Percentiles rank a stretch among this genome's conserved stretches.
Conservation (phyloP, 1,140 invertebrate genomes). For the Bombus consobrinus region DNA sequence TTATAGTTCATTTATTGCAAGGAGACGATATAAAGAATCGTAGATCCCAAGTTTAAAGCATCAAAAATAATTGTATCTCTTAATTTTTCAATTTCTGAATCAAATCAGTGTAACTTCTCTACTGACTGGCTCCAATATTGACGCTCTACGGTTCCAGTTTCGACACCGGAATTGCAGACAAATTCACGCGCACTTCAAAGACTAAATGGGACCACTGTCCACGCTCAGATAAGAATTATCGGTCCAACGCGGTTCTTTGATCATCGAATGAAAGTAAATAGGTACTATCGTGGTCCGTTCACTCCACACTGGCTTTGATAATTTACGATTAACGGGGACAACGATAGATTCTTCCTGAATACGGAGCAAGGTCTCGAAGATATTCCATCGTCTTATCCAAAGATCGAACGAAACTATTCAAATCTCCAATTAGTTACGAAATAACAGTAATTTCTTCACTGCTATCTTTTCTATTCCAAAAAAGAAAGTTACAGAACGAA, state of each 20-base stretch:
- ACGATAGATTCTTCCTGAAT: constrained; percentile 2
- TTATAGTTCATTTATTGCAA: too few species aligned
- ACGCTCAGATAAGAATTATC: constrained; percentile 61
- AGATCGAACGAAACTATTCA: too few species aligned
- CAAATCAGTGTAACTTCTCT: background rate
- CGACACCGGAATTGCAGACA: background rate
- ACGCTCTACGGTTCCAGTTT: background rate
- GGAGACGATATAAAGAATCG: too few species aligned
- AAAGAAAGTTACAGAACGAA: too few species aligned
- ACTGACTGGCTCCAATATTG: background rate
- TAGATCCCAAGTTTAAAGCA: too few species aligned
- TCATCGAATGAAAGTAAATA: constrained; percentile 66
- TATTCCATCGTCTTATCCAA: background rate
- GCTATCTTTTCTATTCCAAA: too few species aligned
- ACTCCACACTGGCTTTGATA: constrained; percentile 31
- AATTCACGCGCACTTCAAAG: constrained; percentile 1
- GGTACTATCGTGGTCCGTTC: constrained; percentile 50
- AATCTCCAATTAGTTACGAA: too few species aligned
- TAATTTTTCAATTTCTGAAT: background rate
- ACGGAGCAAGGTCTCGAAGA: background rate
- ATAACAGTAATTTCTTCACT: too few species aligned
- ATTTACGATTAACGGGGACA: constrained; percentile 56
- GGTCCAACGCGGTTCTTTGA: constrained; percentile 65
- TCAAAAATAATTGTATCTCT: too few species aligned
- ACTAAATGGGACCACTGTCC: constrained; percentile 59